Conservation (phyloP, 2,113 vertebrate species). For the Ivindomyrus marchei region DNA sequence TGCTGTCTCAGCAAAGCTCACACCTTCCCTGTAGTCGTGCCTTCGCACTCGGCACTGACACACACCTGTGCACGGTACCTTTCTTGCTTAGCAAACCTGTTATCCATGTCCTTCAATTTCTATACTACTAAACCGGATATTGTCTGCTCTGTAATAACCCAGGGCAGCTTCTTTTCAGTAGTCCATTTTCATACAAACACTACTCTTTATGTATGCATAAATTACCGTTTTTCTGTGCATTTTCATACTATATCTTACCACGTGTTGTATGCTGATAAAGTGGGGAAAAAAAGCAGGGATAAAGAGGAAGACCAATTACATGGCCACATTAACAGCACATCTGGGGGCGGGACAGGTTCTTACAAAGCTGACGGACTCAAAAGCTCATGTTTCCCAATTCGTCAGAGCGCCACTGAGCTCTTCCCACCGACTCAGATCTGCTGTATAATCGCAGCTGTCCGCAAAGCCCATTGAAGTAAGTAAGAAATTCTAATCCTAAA, state of each 20-base stretch:
- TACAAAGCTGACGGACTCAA: constrained; percentile 6
- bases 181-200: background rate
- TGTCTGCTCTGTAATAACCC: background rate
- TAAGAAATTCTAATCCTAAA: constrained; percentile 17
- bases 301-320: background rate
- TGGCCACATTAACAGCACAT: background rate
- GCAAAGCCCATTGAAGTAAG: constrained; percentile 16
- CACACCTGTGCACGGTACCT: background rate
- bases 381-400: constrained; percentile 3
- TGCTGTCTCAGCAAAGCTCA: constrained; percentile 14
- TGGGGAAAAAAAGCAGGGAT: background rate
- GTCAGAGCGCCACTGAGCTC: background rate
- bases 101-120: background rate
- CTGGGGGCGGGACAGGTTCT: background rate
- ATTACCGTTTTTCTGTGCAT: background rate
- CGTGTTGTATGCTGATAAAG: background rate
- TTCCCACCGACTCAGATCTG: background rate
- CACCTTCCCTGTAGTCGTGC: background rate
- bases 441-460: background rate
- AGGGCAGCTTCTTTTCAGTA: background rate
- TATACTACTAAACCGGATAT: background rate
- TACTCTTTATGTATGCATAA: background rate
- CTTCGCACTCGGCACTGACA: background rate
- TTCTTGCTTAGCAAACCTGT: background rate
- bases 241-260: background rate